A percentile compares a stretch with the other conserved stretches of the same genome.
phyloP scores from a whole-genome alignment of 2,888 invertebrate genomes.

The Bedellia somnulentella region DNA sequence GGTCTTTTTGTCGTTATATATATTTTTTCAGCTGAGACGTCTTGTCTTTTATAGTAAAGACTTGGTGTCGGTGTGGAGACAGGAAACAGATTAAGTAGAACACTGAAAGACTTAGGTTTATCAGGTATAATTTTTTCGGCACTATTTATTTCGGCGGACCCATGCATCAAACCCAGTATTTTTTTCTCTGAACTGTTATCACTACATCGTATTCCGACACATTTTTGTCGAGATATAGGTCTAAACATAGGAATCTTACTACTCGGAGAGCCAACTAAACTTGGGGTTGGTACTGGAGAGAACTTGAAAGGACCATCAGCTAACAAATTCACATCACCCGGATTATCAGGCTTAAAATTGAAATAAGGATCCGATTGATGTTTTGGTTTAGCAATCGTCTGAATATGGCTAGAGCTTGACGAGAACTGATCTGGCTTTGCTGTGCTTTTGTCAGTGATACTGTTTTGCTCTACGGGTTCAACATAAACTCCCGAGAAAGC shows the following conservation, averaged over 20 bases:
- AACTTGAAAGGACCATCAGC: conserved; percentile 54
- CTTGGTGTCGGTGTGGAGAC: conserved; percentile 24
- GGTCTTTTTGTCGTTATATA: conserved; percentile 38
- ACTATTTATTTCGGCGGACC: conserved; percentile 4
- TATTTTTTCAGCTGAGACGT: conserved; percentile 18
- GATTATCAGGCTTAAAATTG: conserved; percentile 71
- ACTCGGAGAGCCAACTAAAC: conserved; percentile 12
- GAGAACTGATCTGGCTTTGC: conserved; percentile 14
- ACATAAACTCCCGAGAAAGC: conserved; percentile 42
- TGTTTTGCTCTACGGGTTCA: conserved; percentile 22
- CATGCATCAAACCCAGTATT: conserved; percentile 2
- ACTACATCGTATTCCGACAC: conserved; percentile 19
- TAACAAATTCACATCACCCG: conserved; percentile 73
- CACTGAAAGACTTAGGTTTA: conserved; percentile 60
- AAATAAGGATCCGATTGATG: conserved; percentile 65
- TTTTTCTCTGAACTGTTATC: conserved; percentile 7
- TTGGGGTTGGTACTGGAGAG: conserved; percentile 21
- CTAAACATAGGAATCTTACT: conserved; percentile 24
- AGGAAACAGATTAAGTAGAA: conserved; percentile 67
- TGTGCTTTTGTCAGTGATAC: conserved; percentile 12
- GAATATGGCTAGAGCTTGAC: conserved; percentile 20
- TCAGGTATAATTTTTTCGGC: conserved; percentile 14
- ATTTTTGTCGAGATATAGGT: conserved; percentile 22
- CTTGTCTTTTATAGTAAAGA: conserved; percentile 19
- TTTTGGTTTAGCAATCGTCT: conserved; percentile 24